A percentile compares a stretch with the other conserved stretches of the same genome.
Conservation (phyloP, 2,797 vertebrate genomes). For the Eospalax fontanierii region DNA sequence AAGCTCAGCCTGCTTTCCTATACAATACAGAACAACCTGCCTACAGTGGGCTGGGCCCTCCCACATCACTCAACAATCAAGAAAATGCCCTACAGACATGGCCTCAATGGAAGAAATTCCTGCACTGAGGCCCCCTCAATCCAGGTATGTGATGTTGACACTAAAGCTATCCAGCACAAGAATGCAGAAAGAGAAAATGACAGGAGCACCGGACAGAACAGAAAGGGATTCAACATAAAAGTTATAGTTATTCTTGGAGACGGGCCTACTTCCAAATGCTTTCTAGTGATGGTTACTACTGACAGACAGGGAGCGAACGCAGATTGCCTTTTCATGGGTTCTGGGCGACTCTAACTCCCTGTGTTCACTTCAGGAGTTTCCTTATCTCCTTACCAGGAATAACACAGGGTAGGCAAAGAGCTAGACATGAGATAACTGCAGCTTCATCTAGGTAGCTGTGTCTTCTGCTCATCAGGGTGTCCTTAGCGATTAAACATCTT, state of each 20-base stretch:
- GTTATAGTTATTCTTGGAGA: background rate
- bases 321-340: background rate
- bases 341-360: background rate
- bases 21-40: no score
- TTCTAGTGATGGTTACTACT: constrained; percentile 1
- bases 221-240: background rate
- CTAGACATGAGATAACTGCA: background rate
- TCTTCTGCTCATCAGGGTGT: background rate
- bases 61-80: no score
- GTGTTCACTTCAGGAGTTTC: background rate
- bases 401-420: background rate
- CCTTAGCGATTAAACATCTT: background rate
- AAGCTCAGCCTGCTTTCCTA: no score
- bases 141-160: no score
- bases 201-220: background rate
- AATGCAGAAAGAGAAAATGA: constrained; percentile 39
- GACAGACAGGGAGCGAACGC: background rate
- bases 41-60: no score
- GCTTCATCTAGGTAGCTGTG: background rate
- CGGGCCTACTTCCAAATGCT: background rate
- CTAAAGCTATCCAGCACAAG: no score
- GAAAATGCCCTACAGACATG: no score
- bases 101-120: no score
- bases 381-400: background rate
- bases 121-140: no score